These are phyloP conservation scores for Girardinichthys multiradiatus DNA, from an alignment of 2,113 vertebrate genomes.

Conservation along the genomic window DNA sequence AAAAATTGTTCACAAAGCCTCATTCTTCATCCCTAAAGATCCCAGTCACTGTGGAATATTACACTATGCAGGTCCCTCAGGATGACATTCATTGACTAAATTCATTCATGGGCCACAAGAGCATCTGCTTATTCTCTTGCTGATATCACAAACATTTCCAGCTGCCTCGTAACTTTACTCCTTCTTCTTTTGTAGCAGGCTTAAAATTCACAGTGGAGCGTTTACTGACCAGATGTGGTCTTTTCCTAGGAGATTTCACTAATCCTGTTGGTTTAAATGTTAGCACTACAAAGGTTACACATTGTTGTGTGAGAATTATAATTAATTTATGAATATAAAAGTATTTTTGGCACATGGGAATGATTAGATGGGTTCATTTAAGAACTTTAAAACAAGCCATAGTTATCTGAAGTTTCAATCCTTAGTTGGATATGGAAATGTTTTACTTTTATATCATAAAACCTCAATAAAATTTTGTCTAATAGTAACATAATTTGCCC, in stretches of 20 bases:
- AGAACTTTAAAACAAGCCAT: neutral
- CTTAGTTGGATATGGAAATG: neutral
- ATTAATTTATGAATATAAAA: conserved; percentile 78
- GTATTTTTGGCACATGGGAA: conserved; percentile 76
- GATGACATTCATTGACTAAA: conserved; percentile 58
- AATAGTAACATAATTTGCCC: too few relatives aligned
- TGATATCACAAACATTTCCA: conserved; percentile 79
- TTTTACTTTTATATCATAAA: neutral
- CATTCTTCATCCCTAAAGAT: conserved; percentile 11
- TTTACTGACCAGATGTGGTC: conserved; percentile 89
- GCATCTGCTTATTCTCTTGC: conserved; percentile 87
- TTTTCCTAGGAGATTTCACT: conserved; percentile 83
- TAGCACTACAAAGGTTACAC: conserved; percentile 87
- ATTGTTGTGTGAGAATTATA: conserved; percentile 79
- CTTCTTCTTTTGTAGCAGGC: conserved; percentile 87
- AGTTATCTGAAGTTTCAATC: neutral
- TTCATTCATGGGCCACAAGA: conserved; percentile 70
- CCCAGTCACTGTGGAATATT: conserved; percentile 2
- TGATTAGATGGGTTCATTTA: conserved; percentile 49
- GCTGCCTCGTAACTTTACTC: conserved; percentile 82
- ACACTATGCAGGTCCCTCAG: conserved; percentile 11
- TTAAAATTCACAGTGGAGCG: conserved; percentile 89
- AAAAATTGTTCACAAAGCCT: conserved; percentile 1
- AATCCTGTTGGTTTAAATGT: conserved; percentile 87
- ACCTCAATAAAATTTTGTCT: neutral